Percentiles rank a stretch among this genome's conserved stretches.
phyloP scores from a whole-genome alignment of 1,140 invertebrate species.

The Pseudomyrmex sp. region DNA sequence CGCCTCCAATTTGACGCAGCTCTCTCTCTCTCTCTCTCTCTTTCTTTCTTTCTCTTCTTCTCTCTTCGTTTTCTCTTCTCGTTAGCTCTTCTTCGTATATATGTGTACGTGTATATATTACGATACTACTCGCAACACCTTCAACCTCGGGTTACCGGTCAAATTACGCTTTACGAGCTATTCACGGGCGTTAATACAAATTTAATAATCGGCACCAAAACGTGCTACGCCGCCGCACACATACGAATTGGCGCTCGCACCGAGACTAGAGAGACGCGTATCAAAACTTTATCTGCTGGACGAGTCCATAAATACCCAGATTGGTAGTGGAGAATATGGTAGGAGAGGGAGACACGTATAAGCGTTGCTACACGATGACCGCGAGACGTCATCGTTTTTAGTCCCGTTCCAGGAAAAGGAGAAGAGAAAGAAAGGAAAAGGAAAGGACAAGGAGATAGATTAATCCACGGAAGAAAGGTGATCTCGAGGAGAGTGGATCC shows the following conservation, averaged over 20 bases:
- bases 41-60: neutral
- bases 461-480: slow-evolving; percentile 63
- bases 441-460: slow-evolving; percentile 46
- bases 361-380: slow-evolving; percentile 25
- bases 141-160: slow-evolving; percentile 35
- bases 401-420: neutral
- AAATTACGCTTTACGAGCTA: slow-evolving; percentile 45
- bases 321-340: slow-evolving; percentile 37
- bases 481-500: slow-evolving; percentile 62
- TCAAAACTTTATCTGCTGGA: slow-evolving; percentile 69
- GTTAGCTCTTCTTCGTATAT: neutral
- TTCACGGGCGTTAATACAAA: slow-evolving; percentile 58
- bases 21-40: neutral
- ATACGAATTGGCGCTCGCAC: slow-evolving; percentile 45
- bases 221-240: slow-evolving; percentile 16
- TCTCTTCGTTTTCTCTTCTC: neutral
- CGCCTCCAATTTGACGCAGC: slow-evolving; percentile 31
- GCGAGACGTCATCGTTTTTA: slow-evolving; percentile 56
- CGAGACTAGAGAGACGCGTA: slow-evolving; percentile 53
- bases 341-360: slow-evolving; percentile 23
- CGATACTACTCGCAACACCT: slow-evolving; percentile 17
- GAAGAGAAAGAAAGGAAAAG: neutral
- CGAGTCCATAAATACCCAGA: slow-evolving; percentile 49
- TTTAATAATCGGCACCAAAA: slow-evolving; percentile 52
- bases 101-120: neutral